Evolutionary conservation across 2,113 vertebrate genomes (phyloP).

Genomic region (Atherinomorus stipes): DNA sequence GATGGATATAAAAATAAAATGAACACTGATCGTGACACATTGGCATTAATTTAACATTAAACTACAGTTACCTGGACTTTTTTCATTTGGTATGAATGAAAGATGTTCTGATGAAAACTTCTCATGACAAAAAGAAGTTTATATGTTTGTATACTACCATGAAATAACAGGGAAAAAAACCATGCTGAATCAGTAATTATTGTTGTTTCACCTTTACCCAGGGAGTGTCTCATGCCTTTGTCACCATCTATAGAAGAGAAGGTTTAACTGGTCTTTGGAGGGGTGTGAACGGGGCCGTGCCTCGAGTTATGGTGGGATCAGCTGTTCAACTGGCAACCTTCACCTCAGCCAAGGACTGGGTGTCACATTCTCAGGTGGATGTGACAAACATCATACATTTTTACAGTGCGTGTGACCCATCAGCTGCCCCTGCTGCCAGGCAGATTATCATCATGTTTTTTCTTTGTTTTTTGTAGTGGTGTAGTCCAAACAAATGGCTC

Average conservation of each 20-base stretch:
- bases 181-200: neutral
- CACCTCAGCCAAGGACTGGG: constrained; percentile 90
- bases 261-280: constrained; percentile 91
- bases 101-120: no score
- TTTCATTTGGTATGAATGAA: no score
- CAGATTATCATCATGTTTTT: neutral
- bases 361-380: constrained; percentile 79
- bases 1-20: no score
- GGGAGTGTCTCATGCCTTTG: constrained; percentile 86
- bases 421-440: neutral
- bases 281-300: constrained; percentile 90
- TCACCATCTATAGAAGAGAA: constrained; percentile 89
- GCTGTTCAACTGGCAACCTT: constrained; percentile 93
- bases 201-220: constrained; percentile 50
- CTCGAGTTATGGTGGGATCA: constrained; percentile 93
- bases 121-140: no score
- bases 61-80: no score
- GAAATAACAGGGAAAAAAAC: no score
- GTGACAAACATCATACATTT: constrained; percentile 10
- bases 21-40: no score
- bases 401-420: neutral
- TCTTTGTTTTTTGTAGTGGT: constrained; percentile 82
- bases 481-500: constrained; percentile 87
- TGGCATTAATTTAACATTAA: no score
- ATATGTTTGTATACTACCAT: no score